Evolutionary conservation across 2,113 vertebrate species (phyloP).

Genomic region (Charadrius vociferus): DNA sequence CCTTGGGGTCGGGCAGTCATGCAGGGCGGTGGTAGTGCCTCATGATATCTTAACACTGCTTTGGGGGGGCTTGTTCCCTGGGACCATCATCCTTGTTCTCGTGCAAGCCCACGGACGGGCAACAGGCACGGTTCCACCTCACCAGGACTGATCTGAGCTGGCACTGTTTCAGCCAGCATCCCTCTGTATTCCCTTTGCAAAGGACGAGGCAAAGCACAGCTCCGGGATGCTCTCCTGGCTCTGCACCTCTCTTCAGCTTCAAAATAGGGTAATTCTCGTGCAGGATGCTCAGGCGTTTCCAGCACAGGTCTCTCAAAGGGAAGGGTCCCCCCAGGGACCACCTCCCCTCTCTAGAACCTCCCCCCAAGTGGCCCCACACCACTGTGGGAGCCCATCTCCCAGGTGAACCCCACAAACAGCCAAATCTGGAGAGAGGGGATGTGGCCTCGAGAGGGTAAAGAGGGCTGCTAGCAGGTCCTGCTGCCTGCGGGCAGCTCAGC

Average conservation of each 20-base stretch:
- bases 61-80: fast-evolving
- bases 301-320: neutral
- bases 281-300: neutral
- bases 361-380: fast-evolving
- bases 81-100: fast-evolving
- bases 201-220: fast-evolving
- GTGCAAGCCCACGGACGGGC: fast-evolving
- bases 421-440: fast-evolving
- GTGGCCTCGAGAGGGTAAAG: neutral
- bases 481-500: neutral
- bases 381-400: neutral
- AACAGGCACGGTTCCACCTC: fast-evolving
- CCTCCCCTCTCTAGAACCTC: fast-evolving
- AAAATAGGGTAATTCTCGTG: too few relatives aligned
- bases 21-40: fast-evolving
- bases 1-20: neutral
- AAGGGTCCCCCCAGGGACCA: neutral
- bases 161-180: neutral
- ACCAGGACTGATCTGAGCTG: neutral
- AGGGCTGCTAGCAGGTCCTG: neutral
- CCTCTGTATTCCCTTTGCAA: fast-evolving
- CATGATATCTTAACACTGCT: neutral
- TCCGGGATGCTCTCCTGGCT: fast-evolving
- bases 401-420: neutral
- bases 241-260: neutral